Evolutionary conservation across 2,888 invertebrate species (phyloP), one percentile per base, ranked within the genome.

Genomic region (Apomyelois bistriatella): DNA sequence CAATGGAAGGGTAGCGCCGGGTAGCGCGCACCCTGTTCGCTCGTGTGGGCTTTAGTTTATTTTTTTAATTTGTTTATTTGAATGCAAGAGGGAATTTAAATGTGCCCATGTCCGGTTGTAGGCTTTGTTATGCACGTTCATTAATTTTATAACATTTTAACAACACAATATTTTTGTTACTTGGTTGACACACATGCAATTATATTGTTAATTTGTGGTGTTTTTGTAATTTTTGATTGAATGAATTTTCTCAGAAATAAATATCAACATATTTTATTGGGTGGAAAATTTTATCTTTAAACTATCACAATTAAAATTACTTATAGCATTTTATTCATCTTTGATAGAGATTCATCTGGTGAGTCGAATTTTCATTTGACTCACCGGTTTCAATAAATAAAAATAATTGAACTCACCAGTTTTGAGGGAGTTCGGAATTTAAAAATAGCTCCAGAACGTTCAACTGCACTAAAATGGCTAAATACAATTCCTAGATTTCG

Each of bases 1-100:
- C 57, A 58, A 68, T 62, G 67, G 60, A 65, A 71, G 83, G 80
- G 81, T 76, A 71, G 73, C 59, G 22, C 5, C 5, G 22, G 22
- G 22, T 22, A 22, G 22, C 5, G 22, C 5, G 64, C 66, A 66
- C 68, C 67, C 68, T 35, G 51, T 10, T 17, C n/a, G 22, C 16
- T 43, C 13, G 59, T 61, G 64, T 40, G 16, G 13, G 38, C 38
- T 40, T 15, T 16, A 40, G 40, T 65, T 62, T 64, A 64, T 66
- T 65, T 62, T 50, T 55, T 52, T 35, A 52, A 52, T 52, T 52
- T 37, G 22, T 52, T 46, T 37, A 22, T 52, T 43, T 32, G 36
- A 37, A 17, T 37, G 40, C 30, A 8, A 32, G 40, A 32, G 42
- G 41, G 41, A 28, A 48, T 48, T 48, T 28, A 38, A 48, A 38